Percentiles rank a stretch among this genome's conserved stretches.
These are phyloP conservation scores for Cosmia pyralina DNA, from an alignment of 2,888 invertebrate species.

Conservation along the genomic window DNA sequence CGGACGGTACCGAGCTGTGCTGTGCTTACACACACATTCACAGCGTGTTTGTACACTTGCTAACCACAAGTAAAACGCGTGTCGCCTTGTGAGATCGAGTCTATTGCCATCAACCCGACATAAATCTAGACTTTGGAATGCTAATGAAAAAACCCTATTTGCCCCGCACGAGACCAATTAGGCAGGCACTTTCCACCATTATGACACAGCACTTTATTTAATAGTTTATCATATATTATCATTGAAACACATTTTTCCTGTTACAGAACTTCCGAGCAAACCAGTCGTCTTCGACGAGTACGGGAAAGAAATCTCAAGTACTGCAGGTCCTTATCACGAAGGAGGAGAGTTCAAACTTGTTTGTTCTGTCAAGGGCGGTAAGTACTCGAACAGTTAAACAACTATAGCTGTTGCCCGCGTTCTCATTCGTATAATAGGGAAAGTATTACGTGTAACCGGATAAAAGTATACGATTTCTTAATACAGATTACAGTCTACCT, in stretches of 20 bases:
- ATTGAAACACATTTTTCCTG: conserved; percentile 65
- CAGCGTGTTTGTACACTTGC: no score
- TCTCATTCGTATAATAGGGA: neutral
- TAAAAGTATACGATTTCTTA: neutral
- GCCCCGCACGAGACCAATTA: neutral
- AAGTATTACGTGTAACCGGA: neutral
- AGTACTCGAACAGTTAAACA: conserved; percentile 62
- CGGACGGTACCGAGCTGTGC: no score
- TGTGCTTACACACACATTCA: no score
- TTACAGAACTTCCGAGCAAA: conserved; percentile 93
- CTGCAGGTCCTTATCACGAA: conserved; percentile 94
- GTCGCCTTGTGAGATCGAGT: no score
- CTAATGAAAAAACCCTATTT: no score
- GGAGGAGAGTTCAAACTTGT: conserved; percentile 93
- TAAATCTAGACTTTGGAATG: neutral
- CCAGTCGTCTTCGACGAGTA: conserved; percentile 93
- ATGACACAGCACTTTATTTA: neutral
- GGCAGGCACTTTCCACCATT: conserved; percentile 1
- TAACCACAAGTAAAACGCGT: no score
- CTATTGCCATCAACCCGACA: neutral
- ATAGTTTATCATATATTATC: conserved; percentile 20
- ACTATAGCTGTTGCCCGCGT: neutral
- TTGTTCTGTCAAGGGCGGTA: conserved; percentile 94
- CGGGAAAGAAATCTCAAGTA: conserved; percentile 91
- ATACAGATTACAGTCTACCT: neutral